Evolutionary conservation across 2,113 vertebrate species (phyloP).

Genomic region (Blennius ocellaris): DNA sequence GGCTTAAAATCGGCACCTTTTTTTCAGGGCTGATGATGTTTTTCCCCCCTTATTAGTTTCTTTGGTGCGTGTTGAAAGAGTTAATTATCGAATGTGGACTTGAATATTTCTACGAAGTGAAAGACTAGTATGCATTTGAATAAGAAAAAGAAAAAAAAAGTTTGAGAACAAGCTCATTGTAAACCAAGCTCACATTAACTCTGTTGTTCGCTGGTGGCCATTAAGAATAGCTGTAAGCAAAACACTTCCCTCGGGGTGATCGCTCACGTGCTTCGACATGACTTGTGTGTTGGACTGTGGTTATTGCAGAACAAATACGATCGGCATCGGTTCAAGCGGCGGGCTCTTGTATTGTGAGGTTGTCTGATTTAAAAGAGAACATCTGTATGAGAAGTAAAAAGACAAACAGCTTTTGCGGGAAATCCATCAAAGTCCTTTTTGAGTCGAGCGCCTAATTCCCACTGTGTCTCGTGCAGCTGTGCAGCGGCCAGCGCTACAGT

Average conservation of each 20-base stretch:
- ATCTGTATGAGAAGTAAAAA: background rate
- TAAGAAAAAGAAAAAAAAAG: background rate
- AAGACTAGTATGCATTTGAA: no score
- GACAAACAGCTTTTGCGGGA: background rate
- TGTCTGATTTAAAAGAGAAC: constrained; percentile 6
- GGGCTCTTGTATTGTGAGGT: background rate
- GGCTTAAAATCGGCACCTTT: no score
- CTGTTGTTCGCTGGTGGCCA: background rate
- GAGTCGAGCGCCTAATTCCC: background rate
- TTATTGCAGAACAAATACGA: background rate
- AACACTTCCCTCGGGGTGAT: constrained; percentile 5
- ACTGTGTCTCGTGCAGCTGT: background rate
- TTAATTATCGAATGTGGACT: no score
- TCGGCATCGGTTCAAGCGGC: constrained; percentile 3
- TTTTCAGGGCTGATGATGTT: no score
- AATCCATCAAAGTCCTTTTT: background rate
- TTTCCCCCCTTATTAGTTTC: no score
- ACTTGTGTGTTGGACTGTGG: background rate
- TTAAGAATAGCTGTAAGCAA: constrained; percentile 1
- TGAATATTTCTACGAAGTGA: no score
- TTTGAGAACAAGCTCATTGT: background rate
- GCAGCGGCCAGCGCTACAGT: background rate
- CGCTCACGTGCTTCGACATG: constrained; percentile 1
- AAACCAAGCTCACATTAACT: background rate
- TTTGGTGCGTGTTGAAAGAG: no score